Evolutionary conservation across 92 coral and sea anemone species (phyloP).

Genomic region (Porites rus): DNA sequence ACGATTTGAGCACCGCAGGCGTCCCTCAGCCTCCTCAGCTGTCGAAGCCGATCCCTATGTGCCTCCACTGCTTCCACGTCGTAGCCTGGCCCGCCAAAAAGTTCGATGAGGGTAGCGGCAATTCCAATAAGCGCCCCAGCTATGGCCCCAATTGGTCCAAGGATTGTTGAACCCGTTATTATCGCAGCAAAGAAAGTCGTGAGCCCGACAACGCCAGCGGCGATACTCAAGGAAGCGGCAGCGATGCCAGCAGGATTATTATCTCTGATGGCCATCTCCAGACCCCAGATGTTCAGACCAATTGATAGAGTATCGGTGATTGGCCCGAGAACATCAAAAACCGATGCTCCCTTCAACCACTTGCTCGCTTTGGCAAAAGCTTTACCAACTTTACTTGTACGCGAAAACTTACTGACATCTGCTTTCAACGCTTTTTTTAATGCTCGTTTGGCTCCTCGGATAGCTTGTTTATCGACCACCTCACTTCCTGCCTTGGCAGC

Average conservation of each 20-base stretch:
- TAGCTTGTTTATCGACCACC: neutral
- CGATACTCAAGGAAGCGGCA: conserved; percentile 33
- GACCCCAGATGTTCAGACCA: conserved; percentile 30
- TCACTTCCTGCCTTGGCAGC: neutral
- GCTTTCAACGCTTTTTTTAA: neutral
- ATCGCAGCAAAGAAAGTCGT: neutral
- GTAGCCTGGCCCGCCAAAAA: conserved; percentile 6
- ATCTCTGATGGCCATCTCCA: conserved; percentile 23
- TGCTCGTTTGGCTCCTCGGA: neutral
- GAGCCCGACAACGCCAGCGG: conserved; percentile 17
- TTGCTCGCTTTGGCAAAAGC: conserved; percentile 13
- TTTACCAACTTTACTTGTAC: conserved; percentile 7
- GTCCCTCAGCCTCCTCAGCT: neutral
- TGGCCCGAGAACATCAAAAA: conserved; percentile 23
- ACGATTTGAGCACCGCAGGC: conserved; percentile 4
- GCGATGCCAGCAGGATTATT: conserved; percentile 21
- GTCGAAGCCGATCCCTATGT: neutral
- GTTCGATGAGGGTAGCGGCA: conserved; percentile 2
- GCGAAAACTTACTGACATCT: neutral
- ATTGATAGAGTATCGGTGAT: conserved; percentile 3
- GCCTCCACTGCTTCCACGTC: conserved; percentile 1
- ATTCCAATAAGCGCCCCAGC: conserved; percentile 18
- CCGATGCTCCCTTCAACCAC: conserved; percentile 31
- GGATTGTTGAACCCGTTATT: conserved; percentile 13
- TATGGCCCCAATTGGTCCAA: conserved; percentile 24